phyloP scores from a whole-genome alignment of 1,140 invertebrate genomes.

The Charaxes varanes region DNA sequence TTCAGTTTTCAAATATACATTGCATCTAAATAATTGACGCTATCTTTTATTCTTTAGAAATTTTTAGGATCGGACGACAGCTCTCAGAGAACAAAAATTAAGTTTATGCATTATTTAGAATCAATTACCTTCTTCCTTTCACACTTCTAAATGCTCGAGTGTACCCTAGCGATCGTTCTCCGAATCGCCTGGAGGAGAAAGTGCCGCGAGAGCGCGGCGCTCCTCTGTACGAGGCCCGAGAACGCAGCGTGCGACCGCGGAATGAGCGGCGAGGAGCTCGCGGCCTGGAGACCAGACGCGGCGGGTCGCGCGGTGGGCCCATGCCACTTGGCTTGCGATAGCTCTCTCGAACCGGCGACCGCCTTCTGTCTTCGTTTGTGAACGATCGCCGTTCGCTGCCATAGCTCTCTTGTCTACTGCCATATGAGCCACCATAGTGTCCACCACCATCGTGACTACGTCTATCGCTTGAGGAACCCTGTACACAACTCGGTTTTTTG shows the following conservation, averaged over 20 bases:
- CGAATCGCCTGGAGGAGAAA: constrained; percentile 53
- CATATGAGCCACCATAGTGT: constrained; percentile 65
- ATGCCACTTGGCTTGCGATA: constrained; percentile 68
- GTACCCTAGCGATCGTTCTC: constrained; percentile 52
- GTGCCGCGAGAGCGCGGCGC: constrained; percentile 53
- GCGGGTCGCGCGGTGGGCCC: constrained; percentile 62
- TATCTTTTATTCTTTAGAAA: too few species aligned
- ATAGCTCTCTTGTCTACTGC: constrained; percentile 67
- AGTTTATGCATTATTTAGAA: constrained; percentile 18
- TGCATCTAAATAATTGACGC: too few species aligned
- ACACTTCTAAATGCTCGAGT: constrained; percentile 55
- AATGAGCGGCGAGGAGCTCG: constrained; percentile 62
- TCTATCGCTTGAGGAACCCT: constrained; percentile 70
- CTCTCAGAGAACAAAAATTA: constrained; percentile 10
- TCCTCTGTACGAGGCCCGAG: constrained; percentile 60
- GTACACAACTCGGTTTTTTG: constrained; percentile 69
- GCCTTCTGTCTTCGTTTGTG: constrained; percentile 58
- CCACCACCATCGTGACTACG: constrained; percentile 70
- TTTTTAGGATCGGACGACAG: neutral
- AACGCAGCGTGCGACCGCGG: constrained; percentile 62
- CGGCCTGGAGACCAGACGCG: constrained; percentile 36
- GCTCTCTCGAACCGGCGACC: constrained; percentile 59
- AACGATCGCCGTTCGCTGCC: constrained; percentile 61
- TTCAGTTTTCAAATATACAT: too few species aligned
- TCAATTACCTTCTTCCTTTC: constrained; percentile 65